phyloP scores from a whole-genome alignment of 2,113 vertebrate species.

The Crotophaga sulcirostris region DNA sequence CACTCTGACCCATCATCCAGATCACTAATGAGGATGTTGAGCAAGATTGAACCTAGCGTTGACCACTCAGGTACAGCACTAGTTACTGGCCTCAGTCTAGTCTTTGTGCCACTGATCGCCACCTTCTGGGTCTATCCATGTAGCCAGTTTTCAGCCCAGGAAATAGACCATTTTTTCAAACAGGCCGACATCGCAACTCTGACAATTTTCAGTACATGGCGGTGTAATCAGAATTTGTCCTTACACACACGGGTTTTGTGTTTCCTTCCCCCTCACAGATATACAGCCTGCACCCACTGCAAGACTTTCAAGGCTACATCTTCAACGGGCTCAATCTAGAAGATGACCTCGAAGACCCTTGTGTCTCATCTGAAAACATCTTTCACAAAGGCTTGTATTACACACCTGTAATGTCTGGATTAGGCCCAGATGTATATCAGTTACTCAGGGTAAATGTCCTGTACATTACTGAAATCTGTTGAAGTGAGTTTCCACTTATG shows the following conservation, averaged over 20 bases:
- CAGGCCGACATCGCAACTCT: background rate
- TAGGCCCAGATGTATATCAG: constrained; percentile 63
- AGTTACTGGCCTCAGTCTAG: background rate
- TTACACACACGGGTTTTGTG: background rate
- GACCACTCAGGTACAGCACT: background rate
- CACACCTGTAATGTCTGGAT: constrained; percentile 47
- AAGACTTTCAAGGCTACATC: constrained; percentile 74
- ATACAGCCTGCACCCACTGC: constrained; percentile 72
- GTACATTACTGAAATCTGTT: background rate
- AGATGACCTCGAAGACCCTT: constrained; percentile 51
- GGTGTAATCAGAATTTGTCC: background rate
- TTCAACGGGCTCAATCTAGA: constrained; percentile 62
- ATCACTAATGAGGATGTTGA: background rate
- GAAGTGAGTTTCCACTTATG: background rate
- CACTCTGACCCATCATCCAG: background rate
- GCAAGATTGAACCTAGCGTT: background rate
- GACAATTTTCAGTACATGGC: background rate
- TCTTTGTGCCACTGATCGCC: background rate
- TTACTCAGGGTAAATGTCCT: constrained; percentile 64
- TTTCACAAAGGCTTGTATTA: constrained; percentile 75
- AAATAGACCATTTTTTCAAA: background rate
- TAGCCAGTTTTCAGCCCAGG: background rate
- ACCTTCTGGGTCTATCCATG: background rate
- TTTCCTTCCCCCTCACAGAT: constrained; percentile 67
- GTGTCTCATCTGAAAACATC: constrained; percentile 60